Evolutionary conservation across 2,797 vertebrate genomes (phyloP).

Genomic region (Myiothlypis chrysogaster): DNA sequence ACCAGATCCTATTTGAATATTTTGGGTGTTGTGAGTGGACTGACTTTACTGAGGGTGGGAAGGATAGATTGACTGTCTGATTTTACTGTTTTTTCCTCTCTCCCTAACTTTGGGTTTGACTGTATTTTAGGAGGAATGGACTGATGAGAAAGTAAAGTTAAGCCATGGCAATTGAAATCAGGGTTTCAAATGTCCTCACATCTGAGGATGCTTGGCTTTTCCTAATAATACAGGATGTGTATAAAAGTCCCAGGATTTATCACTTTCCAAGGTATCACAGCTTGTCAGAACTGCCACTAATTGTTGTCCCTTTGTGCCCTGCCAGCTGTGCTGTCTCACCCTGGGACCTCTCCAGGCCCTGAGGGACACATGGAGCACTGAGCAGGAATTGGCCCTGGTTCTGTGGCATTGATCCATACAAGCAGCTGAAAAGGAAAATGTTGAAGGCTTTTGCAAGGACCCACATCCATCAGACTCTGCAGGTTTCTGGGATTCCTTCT

Average conservation of each 20-base stretch:
- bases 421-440: background rate
- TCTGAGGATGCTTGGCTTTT: background rate
- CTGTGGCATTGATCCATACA: background rate
- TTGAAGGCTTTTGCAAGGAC: background rate
- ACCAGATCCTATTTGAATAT: background rate
- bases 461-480: background rate
- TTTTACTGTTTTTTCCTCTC: background rate
- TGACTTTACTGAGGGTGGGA: background rate
- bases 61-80: background rate
- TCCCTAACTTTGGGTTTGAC: accelerated
- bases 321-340: background rate
- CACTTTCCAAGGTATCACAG: background rate
- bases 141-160: background rate
- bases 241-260: background rate
- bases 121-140: background rate
- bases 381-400: background rate
- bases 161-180: background rate
- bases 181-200: background rate
- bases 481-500: background rate
- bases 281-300: background rate
- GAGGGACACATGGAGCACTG: background rate
- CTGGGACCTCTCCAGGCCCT: background rate
- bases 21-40: background rate
- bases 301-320: background rate
- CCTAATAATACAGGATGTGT: background rate